Conservation (phyloP, 2,113 vertebrate species). For the Micromys minutus region DNA sequence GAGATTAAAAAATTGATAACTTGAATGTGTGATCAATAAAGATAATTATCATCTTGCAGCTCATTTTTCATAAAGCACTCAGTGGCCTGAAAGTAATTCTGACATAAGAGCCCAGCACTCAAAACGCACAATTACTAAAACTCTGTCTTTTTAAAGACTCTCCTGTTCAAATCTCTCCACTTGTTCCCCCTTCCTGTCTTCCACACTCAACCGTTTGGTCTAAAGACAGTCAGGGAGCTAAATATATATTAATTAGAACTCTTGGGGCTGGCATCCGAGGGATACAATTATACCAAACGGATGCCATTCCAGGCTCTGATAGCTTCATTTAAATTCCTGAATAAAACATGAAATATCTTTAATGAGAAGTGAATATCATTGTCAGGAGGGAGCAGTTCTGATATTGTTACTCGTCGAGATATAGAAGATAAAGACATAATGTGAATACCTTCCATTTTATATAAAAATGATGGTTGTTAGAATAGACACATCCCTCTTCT, state of each 20-base stretch:
- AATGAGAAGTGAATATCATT: constrained; percentile 90
- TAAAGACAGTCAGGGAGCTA: constrained; percentile 88
- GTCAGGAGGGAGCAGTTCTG: constrained; percentile 89
- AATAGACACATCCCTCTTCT: constrained; percentile 85
- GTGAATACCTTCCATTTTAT: constrained; percentile 86
- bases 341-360: constrained; percentile 93
- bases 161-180: constrained; percentile 63
- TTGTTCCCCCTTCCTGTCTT: constrained; percentile 79
- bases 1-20: constrained; percentile 75
- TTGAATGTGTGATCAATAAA: constrained; percentile 68
- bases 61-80: constrained; percentile 60
- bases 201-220: constrained; percentile 82
- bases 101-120: constrained; percentile 20
- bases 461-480: constrained; percentile 87
- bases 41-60: constrained; percentile 69
- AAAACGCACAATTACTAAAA: constrained; percentile 67
- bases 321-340: constrained; percentile 93
- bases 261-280: constrained; percentile 89
- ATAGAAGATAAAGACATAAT: constrained; percentile 88
- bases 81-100: constrained; percentile 74
- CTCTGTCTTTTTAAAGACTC: constrained; percentile 76
- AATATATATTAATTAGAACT: constrained; percentile 93
- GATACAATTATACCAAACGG: constrained; percentile 91
- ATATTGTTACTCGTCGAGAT: constrained; percentile 88
- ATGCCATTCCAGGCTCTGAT: constrained; percentile 89